Evolutionary conservation across 2,113 vertebrate genomes (phyloP), one percentile per base, ranked within the genome.

Genomic region (Kryptolebias marmoratus): DNA sequence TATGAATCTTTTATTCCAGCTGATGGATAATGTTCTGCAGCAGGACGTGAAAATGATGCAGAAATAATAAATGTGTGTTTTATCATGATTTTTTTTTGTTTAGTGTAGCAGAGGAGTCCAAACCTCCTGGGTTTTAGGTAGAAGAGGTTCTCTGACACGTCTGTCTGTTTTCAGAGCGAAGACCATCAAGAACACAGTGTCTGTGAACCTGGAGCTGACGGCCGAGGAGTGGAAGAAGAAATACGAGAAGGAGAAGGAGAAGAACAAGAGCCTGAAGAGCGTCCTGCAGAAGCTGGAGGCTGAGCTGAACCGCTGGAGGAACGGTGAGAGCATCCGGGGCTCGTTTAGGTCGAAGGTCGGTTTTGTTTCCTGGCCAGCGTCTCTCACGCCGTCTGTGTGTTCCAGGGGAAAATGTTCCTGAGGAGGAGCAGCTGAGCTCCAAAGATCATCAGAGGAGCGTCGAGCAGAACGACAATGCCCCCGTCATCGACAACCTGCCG

Each of bases 181-280:
- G 94, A 98, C 96, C 39, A 97, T 98, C 88, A 98, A 97, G 92
- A 98, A 98, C 85, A 98, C 96, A 0, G 97, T 97, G 75, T 97
- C 95, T 2, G 96, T 98, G 73, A 98, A 98, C 77, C 90, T 98
- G 91, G 97, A 98, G 87, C 91, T 97, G 88, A 98, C 96, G 0
- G 96, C 96, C 0, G 96, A 98, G 83, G 96, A 98, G 89, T 98
- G 97, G 97, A 97, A 97, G 92, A 97, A 98, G 87, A 98, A 98
- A 52, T 97, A 95, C 0, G 96, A 98, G 86, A 97, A 96, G 85
- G 95, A 98, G 87, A 98, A 97, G 16, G 96, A 97, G 64, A 98
- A 97, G 85, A 97, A 94, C 87, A 96, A 96, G 88, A 90, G 91
- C 30, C 88, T 98, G 18, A 97, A 96, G 74, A 95, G 88, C 6